Base-by-base conservation (phyloP, 2,888 invertebrate species). In the Micoletzkya japonica region DNA sequence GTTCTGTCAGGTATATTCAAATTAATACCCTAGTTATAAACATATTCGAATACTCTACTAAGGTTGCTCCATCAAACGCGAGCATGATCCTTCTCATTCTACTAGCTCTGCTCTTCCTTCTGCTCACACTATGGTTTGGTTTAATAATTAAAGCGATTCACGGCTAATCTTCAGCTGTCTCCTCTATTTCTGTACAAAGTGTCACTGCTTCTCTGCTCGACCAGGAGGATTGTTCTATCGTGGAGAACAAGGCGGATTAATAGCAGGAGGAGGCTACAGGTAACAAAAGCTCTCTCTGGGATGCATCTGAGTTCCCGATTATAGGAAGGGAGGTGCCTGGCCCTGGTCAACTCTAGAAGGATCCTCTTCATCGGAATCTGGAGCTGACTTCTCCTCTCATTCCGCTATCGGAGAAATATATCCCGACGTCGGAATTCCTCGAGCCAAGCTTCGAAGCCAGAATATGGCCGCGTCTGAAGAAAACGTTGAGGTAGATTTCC, bases 331-430 rank as follows among this genome's bases (percentile, higher is more conserved):
- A 1, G 77, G 81, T 14, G 77, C 77, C 7, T 84, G 82, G 81
- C 83, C 83, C 24, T 83, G 82, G 83, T 74, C 79, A 7, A 84
- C 85, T 0, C 76, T 86, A 24, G 84, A 85, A 60, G 83, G 79
- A 57, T 85, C 84, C 2, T 74, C 79, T 34, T 0, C 2, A 32
- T 24, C 58, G 24, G 7, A 2, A 7, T 20, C 39, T 44, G 60
- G 3, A 4, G 37, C 17, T 66, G n/a, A 56, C 32, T 20, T 37
- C 37, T 66, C 30, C 6, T 52, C 30, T 49, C n/a, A 17, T 36
- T 54, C 66, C 26, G 73, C 74, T 34, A 79, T 79, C 32, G 76
- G 77, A 49, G 84, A 84, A 34, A 86, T 86, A 73, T 81, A 82
- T 70, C 84, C 81, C 2, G 82, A 83, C 50, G 71, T 83, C 56